Evolutionary conservation across 2,888 invertebrate genomes (phyloP), one percentile per base, ranked within the genome.

Genomic region (Xestobium rufovillosum): DNA sequence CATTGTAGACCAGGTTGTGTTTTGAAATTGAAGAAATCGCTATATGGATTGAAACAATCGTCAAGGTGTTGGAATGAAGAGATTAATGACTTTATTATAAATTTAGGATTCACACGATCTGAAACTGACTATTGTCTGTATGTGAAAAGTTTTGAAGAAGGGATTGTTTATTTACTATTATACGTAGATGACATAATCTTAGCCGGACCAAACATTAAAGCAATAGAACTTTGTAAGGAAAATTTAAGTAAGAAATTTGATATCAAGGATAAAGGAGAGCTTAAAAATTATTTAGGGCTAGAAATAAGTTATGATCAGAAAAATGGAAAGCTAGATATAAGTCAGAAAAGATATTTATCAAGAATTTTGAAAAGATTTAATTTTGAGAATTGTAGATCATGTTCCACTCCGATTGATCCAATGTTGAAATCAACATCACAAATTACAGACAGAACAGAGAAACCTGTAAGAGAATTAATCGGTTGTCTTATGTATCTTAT

Each of bases 31-130:
- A 39, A 34, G 10, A 39, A 39, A 23, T 29, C 34, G 3, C 15
- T 39, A 3, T 39, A 39, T 12, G 34, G 39, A 2, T 27, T 48
- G 2, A 41, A 26, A 35, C 42, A 48, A 19, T 28, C 42, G 1
- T 31, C 33, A 6, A 35, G 34, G 11, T 42, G 39, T 34, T 51
- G 50, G 50, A 47, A 51, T 34, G 31, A 26, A 6, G 48, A 46
- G 34, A 44, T 49, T 40, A 30, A 49, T 39, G 23, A 25, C 19
- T 31, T 42, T 19, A 44, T 47, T 31, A 19, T 10, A 14, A 35
- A 34, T 10, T 12, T 38, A 17, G 26, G 29, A 9, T 47, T 44
- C 37, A 14, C 3, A 8, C 31, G 43, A 33, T 44, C 39, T 12
- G 25, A 37, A 19, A 35, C 14, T 41, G 44, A 50, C 26, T 35